Conservation (phyloP, 2,888 invertebrate genomes). For the Drosophila acutilabella region DNA sequence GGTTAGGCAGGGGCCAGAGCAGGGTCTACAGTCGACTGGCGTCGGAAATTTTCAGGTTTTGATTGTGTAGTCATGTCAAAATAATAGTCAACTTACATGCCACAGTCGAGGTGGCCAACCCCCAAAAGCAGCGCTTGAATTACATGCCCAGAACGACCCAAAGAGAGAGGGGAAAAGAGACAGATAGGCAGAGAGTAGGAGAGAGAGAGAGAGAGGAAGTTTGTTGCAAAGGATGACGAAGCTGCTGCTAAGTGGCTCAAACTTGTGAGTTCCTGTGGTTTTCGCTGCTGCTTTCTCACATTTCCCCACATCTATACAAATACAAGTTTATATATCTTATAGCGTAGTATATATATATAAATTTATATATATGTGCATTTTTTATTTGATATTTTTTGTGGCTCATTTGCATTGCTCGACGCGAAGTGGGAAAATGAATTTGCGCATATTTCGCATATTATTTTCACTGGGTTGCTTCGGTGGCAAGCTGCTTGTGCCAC, state of each 20-base stretch:
- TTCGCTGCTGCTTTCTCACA: slow-evolving; percentile 16
- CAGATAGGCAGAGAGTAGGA: not conserved
- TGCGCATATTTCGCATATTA: slow-evolving; percentile 79
- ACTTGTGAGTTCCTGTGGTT: slow-evolving; percentile 76
- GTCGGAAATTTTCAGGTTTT: slow-evolving; percentile 79
- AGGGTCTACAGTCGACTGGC: slow-evolving; percentile 46
- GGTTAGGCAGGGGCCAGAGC: not conserved
- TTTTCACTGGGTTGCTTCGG: slow-evolving; percentile 48
- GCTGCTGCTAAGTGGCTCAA: slow-evolving; percentile 75
- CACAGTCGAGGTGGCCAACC: slow-evolving; percentile 66
- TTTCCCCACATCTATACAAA: slow-evolving; percentile 4
- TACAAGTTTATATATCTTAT: not conserved
- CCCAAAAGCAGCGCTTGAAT: slow-evolving; percentile 53
- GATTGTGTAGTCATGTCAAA: slow-evolving; percentile 83
- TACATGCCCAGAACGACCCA: slow-evolving; percentile 41
- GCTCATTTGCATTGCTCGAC: slow-evolving; percentile 71
- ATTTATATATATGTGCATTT: not conserved
- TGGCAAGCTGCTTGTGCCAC: slow-evolving; percentile 40
- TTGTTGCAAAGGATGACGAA: slow-evolving; percentile 46
- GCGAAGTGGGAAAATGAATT: slow-evolving; percentile 64
- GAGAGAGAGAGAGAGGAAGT: not conserved
- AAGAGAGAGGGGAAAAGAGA: not conserved
- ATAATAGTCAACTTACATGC: slow-evolving; percentile 83
- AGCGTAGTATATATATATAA: not conserved
- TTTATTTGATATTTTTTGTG: slow-evolving; percentile 17